phyloP scores from a whole-genome alignment of 2,797 vertebrate species.

The Mus minutoides region DNA sequence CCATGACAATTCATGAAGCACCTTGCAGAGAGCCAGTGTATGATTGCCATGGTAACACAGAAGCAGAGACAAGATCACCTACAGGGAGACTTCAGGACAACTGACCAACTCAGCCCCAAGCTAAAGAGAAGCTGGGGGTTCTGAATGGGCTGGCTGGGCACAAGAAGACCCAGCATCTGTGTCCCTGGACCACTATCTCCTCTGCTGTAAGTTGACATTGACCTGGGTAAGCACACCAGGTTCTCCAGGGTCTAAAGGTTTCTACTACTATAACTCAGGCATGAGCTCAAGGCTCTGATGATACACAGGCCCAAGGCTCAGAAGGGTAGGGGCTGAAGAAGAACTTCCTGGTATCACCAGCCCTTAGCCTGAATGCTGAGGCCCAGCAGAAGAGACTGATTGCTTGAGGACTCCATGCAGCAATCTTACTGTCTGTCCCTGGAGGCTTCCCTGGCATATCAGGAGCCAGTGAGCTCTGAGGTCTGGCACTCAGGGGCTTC shows the following conservation, averaged over 20 bases:
- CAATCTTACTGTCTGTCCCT: too few species aligned
- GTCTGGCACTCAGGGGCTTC: background rate
- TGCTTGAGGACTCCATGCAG: background rate
- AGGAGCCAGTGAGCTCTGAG: background rate
- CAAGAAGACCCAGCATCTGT: background rate
- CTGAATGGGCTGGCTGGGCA: rapidly evolving
- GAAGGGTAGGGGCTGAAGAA: background rate
- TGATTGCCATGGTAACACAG: rapidly evolving
- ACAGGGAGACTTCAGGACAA: background rate
- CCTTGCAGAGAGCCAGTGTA: background rate
- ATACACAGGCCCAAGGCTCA: background rate
- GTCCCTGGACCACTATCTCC: background rate
- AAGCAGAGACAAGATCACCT: background rate
- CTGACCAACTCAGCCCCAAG: background rate
- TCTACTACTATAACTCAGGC: background rate
- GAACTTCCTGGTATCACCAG: background rate
- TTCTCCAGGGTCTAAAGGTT: background rate
- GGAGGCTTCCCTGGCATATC: background rate
- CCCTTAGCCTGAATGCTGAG: background rate
- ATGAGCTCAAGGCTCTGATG: background rate
- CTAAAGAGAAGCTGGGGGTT: background rate
- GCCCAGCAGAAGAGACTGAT: rapidly evolving
- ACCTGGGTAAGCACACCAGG: background rate
- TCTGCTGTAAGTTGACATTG: background rate
- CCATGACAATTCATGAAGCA: background rate